Evolutionary conservation across 2,113 vertebrate genomes (phyloP), one percentile per base, ranked within the genome.

Genomic region (Coryphaenoides rupestris): DNA sequence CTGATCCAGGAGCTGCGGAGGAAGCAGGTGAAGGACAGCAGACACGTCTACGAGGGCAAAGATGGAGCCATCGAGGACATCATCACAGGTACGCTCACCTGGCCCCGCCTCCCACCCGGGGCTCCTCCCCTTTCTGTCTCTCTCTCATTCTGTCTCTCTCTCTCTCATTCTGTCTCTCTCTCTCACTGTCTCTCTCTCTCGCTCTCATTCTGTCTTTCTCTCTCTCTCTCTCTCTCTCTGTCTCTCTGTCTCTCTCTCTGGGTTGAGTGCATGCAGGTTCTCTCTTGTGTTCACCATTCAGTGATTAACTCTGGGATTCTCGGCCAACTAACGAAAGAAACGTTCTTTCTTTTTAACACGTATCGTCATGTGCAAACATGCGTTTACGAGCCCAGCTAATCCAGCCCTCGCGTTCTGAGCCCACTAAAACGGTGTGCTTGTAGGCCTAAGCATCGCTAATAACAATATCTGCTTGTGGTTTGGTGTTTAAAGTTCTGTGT

Each of bases 31-130:
- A 98, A 98, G 87, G 95, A 98, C 76, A 96, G 95, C 75, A 90
- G 95, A 21, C 94, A 95, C 0, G 95, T 98, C 64, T 98, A 98
- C 0, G 95, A 98, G 74, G 96, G 95, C 79, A 98, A 98, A 84
- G 96, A 98, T 0, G 96, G 96, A 22, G 92, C 96, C 70, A 98
- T 98, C 3, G 96, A 98, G 76, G 95, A 98, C 90, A 98, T 98
- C 71, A 98, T 98, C 87, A 98, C 95, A 17, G 96, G 96, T 98
- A 40, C 21, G 54, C 23, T 55, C 19, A 6, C 19, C 47, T 40
- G 33, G 33, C 33, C 33, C 33, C 33, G 28, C 28, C 28, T 33
- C 28, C 28, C 10, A 9, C 5, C 28, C 10, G 28, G 28, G 28
- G 26, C 26, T 28, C 26, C 26, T 33, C 28, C 28, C 28, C 28